Conservation (phyloP, 2,888 invertebrate genomes). For the Pollenia angustigena region DNA sequence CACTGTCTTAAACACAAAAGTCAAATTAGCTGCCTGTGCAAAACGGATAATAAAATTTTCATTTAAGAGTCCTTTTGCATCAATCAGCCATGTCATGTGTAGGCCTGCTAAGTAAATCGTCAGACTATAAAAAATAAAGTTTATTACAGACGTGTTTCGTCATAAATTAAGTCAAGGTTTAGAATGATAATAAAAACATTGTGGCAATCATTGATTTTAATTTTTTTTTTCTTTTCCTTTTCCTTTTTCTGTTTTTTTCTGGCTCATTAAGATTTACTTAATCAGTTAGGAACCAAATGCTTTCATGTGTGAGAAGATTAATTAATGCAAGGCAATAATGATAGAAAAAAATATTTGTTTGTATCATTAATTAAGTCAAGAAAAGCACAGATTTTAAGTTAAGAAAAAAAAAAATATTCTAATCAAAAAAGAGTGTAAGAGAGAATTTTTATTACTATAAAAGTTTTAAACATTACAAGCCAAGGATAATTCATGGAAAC, state of each 20-base stretch:
- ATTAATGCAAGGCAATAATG: neutral
- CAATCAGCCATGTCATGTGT: neutral
- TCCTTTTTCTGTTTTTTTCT: neutral
- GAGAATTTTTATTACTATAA: no score
- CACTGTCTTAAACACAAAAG: neutral
- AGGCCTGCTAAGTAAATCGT: neutral
- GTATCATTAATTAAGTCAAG: no score
- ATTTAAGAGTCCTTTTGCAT: neutral
- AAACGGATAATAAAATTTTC: neutral
- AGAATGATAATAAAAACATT: conserved; percentile 1
- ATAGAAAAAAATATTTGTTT: neutral
- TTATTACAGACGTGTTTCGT: conserved; percentile 24
- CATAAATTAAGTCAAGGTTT: conserved; percentile 36
- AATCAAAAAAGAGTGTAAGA: no score
- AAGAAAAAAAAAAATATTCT: no score
- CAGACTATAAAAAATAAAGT: conserved; percentile 4
- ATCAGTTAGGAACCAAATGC: neutral
- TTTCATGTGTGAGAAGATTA: neutral
- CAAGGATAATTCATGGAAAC: no score
- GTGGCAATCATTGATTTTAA: conserved; percentile 1
- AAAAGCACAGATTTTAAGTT: no score
- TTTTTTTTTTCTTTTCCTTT: neutral
- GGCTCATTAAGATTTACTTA: neutral
- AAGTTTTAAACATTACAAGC: no score
- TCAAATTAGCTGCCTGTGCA: neutral